Percentiles rank a stretch among this genome's conserved stretches.
These are phyloP conservation scores for Pholis gunnellus DNA, from an alignment of 2,113 vertebrate genomes.

Conservation along the genomic window DNA sequence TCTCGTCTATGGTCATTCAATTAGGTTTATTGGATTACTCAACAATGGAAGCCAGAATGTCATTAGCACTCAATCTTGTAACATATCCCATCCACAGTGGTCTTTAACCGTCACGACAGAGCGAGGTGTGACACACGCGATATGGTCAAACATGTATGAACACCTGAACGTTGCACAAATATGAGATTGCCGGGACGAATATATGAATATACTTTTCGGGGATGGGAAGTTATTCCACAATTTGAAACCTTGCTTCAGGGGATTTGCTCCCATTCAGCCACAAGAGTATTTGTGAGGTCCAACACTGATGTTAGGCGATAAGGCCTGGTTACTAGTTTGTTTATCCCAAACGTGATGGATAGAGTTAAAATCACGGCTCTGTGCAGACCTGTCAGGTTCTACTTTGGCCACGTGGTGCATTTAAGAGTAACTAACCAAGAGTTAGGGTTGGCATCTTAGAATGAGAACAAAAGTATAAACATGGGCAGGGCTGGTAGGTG, in stretches of 20 bases:
- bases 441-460: too few relatives aligned
- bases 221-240: not conserved
- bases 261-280: not conserved
- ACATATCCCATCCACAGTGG: not conserved
- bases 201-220: not conserved
- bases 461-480: too few relatives aligned
- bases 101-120: not conserved
- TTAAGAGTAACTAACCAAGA: not conserved
- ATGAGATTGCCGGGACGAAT: not conserved
- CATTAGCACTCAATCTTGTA: conserved; percentile 16
- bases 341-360: not conserved
- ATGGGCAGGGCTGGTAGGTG: too few relatives aligned
- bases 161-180: not conserved
- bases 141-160: not conserved
- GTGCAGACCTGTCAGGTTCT: not conserved
- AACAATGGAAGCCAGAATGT: not conserved
- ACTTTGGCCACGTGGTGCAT: not conserved
- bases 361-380: not conserved
- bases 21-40: conserved; percentile 15
- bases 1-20: not conserved
- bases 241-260: not conserved
- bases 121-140: too few relatives aligned
- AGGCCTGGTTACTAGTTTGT: not conserved
- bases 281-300: not conserved
- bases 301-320: not conserved